Evolutionary conservation across 2,797 vertebrate genomes (phyloP), one percentile per base, ranked within the genome.

Genomic region (Sylvilagus floridanus): DNA sequence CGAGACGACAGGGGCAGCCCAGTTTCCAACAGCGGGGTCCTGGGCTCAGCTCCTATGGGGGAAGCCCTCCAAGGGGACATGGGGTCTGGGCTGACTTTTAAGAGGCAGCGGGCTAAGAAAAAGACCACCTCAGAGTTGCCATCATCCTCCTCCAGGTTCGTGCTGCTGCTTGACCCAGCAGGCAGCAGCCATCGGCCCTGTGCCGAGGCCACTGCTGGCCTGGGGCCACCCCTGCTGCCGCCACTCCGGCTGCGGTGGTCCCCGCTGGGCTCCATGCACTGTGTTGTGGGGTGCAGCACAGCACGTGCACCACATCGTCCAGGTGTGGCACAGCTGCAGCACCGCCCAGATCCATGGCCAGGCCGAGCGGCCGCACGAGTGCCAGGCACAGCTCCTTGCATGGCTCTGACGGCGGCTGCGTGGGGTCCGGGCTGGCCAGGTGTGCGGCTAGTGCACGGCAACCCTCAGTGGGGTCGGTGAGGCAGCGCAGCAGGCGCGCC

Each of bases 351-450:
- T 98, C 98, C 85, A 99, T 98, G 0, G 98, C 96, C 5, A 99
- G 98, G 30, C 96, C 76, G 54, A 99, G 96, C 82, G 99, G 98
- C 98, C 99, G 98, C 85, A 99, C 63, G 0, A 99, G 98, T 24
- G 98, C 98, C 30, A 99, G 98, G 13, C 99, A 99, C 52, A 99
- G 98, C 98, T 99, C 99, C 97, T 99, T 99, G 50, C 99, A 98
- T 10, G 99, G 97, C 97, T 99, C 99, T 6, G 94, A 32, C 98
- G 98, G 98, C 98, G 98, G 95, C 52, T 96, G 93, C 93, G 84
- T 5, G 16, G 92, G 32, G 97, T 97, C 81, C 97, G 24, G 97
- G 97, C 14, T 97, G 4, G 98, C 98, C 37, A 99, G 97, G 85
- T 99, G 98, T 95, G 99, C 99, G 5, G 97, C 97, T 52, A 99